A percentile compares a stretch with the other conserved stretches of the same genome.
Evolutionary conservation across 2,888 invertebrate genomes (phyloP).

Genomic region (Eledona agricola): DNA sequence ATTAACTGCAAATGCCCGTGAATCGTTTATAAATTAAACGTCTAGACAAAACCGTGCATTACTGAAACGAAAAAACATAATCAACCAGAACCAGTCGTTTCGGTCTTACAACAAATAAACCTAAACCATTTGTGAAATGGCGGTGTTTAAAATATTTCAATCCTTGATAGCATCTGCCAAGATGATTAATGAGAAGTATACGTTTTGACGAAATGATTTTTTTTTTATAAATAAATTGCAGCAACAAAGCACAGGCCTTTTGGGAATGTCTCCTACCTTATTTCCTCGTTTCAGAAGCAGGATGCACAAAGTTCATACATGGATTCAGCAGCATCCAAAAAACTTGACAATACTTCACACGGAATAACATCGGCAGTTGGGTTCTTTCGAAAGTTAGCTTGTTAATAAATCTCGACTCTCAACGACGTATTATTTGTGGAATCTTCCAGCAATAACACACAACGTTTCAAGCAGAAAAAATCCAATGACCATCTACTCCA

Average conservation of each 20-base stretch:
- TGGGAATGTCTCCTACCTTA: constrained; percentile 18
- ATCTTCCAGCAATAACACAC: constrained; percentile 25
- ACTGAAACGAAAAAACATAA: constrained; percentile 19
- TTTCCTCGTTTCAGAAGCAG: constrained; percentile 12
- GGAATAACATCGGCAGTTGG: constrained; percentile 29
- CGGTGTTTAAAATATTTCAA: constrained; percentile 22
- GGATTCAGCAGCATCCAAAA: constrained; percentile 49
- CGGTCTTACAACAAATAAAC: constrained; percentile 10
- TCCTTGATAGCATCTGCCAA: constrained; percentile 27
- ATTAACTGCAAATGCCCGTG: constrained; percentile 29
- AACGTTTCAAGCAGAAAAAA: constrained; percentile 54
- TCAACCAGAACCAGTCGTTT: constrained; percentile 7
- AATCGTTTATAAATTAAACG: constrained; percentile 39
- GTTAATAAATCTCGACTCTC: neutral
- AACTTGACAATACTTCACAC: constrained; percentile 14
- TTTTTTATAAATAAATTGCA: constrained; percentile 7
- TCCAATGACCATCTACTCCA: constrained; percentile 57
- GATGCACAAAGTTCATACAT: constrained; percentile 47
- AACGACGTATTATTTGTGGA: neutral
- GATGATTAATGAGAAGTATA: constrained; percentile 30
- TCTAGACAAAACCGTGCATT: constrained; percentile 30
- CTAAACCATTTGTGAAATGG: constrained; percentile 7
- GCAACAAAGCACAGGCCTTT: neutral
- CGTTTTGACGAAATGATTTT: constrained; percentile 24
- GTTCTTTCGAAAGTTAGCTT: neutral